phyloP scores from a whole-genome alignment of 1,140 invertebrate species.

The Ditylenchus dipsaci region DNA sequence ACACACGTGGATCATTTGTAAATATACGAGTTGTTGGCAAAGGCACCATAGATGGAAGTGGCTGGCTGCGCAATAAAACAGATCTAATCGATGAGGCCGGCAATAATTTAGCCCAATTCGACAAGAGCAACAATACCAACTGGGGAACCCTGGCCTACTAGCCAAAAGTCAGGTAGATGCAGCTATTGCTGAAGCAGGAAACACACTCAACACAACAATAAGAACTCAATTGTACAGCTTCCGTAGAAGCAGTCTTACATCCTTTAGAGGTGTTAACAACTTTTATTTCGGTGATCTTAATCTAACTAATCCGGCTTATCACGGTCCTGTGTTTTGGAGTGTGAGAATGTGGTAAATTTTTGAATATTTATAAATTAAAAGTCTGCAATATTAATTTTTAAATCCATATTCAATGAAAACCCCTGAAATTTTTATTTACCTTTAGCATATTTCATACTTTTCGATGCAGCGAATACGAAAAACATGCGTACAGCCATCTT shows the following conservation, averaged over 20 bases:
- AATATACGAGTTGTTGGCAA: background rate
- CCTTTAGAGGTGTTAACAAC: background rate
- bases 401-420: too few relatives aligned
- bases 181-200: background rate
- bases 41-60: slow-evolving; percentile 3
- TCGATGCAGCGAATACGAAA: too few relatives aligned
- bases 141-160: background rate
- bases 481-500: too few relatives aligned
- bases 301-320: background rate
- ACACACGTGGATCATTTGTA: background rate
- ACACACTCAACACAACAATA: background rate
- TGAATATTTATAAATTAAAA: too few relatives aligned
- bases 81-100: slow-evolving; percentile 5
- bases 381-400: too few relatives aligned
- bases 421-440: too few relatives aligned
- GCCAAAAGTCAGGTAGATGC: background rate
- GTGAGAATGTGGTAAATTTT: slow-evolving; percentile 5
- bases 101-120: background rate
- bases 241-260: background rate
- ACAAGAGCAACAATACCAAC: background rate
- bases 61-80: background rate
- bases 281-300: slow-evolving; percentile 2
- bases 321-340: background rate
- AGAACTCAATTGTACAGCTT: background rate
- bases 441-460: too few relatives aligned